Percentiles rank a stretch among this genome's conserved stretches.
Conservation (phyloP, 2,797 vertebrate genomes). For the Epinephelus malabaricus region DNA sequence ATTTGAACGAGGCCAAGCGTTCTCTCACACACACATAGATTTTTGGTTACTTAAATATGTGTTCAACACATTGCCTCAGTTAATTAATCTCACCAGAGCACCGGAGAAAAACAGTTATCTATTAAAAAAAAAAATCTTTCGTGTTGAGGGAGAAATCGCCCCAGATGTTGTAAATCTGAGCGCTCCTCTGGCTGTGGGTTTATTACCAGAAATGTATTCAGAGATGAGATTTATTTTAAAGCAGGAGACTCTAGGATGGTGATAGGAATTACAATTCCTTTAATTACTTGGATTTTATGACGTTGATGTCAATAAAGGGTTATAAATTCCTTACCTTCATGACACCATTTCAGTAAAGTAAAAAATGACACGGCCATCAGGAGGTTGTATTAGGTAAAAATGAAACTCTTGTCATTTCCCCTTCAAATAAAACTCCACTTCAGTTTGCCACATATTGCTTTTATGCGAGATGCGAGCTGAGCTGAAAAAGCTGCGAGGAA, state of each 20-base stretch:
- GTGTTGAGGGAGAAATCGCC: not conserved
- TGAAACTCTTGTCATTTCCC: not conserved
- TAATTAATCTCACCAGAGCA: slow-evolving; percentile 49
- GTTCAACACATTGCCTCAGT: slow-evolving; percentile 33
- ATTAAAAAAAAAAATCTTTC: not conserved
- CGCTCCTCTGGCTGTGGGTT: not conserved
- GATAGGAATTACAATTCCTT: not conserved
- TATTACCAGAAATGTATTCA: not conserved
- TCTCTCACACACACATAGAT: not conserved
- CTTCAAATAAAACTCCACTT: not conserved
- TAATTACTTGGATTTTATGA: not conserved
- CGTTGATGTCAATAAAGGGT: not conserved
- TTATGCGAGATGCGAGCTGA: not conserved
- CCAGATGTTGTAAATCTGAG: slow-evolving; percentile 24
- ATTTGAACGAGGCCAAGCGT: slow-evolving; percentile 32
- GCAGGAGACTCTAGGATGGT: not conserved
- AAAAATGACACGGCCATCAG: not conserved
- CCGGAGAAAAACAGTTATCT: slow-evolving; percentile 12
- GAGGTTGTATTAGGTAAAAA: not conserved
- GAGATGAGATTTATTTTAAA: slow-evolving; percentile 6
- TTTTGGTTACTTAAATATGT: slow-evolving; percentile 27
- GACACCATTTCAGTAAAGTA: not conserved
- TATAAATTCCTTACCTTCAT: not conserved
- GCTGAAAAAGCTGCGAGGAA: not conserved
- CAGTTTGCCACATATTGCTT: not conserved